Base-by-base conservation (phyloP, 2,113 vertebrate species). In the Vimba vimba region DNA sequence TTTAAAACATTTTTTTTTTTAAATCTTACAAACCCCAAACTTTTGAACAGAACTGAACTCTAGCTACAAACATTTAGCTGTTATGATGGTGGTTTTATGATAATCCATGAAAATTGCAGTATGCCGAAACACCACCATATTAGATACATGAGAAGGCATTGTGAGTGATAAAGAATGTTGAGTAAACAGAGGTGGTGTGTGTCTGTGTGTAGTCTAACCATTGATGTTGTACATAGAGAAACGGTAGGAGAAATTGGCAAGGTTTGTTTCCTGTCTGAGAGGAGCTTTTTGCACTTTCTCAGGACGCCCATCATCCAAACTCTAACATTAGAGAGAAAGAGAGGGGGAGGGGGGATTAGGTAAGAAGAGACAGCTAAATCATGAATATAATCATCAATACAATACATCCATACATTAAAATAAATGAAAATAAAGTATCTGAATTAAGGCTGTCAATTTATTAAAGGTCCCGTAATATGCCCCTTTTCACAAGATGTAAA, bases 191-290 rank as follows among this genome's bases (percentile, higher is more conserved):
- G 45, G 30, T n/a, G 52, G n/a, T 21, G 50, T 59, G 71, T 57
- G 2, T 55, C 43, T 23, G 57, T 50, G 71, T 60, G 2, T 55
- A 62, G 33, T 30, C 96, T 96, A 93, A 99, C 98, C 98, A 90
- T 99, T 99, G 88, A 99, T 95, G 92, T 99, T 99, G 90, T 99
- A 98, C 97, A 99, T 98, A 33, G 98, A 99, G 94, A 99, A 99
- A 25, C 98, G 97, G 90, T 99, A 99, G n/a, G 97, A 98, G 94
- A 99, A 99, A 93, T 99, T 99, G 89, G 98, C 98, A 91, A 99
- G 96, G 91, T 99, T 99, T 8, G 98, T 98, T 92, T 99, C 98
- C 87, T 99, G 97, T 74, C 95, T 95, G 91, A 98, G 97, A 86
- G 98, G 97, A 76, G 97, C 96, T 91, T 98, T 98, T 87, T 98